Evolutionary conservation across 2,797 vertebrate genomes (phyloP).

Genomic region (Zalophus californianus): DNA sequence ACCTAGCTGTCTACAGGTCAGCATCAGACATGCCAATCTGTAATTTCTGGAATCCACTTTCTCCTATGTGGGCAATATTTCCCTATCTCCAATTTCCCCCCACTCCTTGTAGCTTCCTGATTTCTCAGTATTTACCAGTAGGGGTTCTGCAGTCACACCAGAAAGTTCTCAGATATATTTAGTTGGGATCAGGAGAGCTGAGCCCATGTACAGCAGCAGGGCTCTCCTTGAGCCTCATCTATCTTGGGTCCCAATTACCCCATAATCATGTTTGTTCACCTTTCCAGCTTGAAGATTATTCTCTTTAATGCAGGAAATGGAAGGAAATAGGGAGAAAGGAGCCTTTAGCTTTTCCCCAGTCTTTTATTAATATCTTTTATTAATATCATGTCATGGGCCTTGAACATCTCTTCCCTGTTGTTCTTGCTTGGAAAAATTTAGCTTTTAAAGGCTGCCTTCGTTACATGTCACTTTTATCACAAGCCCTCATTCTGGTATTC

Average conservation of each 20-base stretch:
- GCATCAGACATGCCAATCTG: not conserved
- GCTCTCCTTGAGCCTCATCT: not conserved
- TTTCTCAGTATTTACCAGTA: not conserved
- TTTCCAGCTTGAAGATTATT: constrained; percentile 2
- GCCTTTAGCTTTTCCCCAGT: not conserved
- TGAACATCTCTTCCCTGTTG: constrained; percentile 35
- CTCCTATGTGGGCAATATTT: not conserved
- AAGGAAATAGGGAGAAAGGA: not conserved
- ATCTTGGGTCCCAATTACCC: not conserved
- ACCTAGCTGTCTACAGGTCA: not conserved
- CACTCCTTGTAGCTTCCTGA: not conserved
- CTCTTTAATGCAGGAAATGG: constrained; percentile 24
- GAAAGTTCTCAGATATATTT: not conserved
- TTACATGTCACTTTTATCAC: not conserved
- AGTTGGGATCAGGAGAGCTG: not conserved
- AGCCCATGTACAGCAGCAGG: not conserved
- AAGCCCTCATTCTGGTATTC: not conserved
- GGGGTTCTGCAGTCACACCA: not conserved
- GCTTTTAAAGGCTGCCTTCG: constrained; percentile 45
- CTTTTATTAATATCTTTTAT: constrained; percentile 49
- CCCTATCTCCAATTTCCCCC: not conserved
- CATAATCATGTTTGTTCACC: not conserved
- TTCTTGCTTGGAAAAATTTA: constrained; percentile 12
- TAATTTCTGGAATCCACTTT: not conserved
- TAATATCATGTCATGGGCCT: not conserved